Evolutionary conservation across 1,140 invertebrate genomes (phyloP).

Genomic region (Mya arenaria): DNA sequence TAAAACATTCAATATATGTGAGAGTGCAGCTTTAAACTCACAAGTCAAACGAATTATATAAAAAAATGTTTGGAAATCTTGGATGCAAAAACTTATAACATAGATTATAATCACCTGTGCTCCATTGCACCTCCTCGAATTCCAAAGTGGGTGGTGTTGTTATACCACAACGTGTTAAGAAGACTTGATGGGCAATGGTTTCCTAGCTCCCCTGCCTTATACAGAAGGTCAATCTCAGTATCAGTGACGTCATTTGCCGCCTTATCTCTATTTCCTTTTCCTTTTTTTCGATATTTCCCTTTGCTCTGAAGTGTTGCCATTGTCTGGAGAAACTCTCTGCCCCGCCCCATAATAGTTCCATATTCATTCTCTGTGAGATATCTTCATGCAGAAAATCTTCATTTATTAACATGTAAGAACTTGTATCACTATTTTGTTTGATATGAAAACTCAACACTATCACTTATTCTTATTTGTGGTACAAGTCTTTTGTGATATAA

Average conservation of each 20-base stretch:
- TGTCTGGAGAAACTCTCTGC: not conserved
- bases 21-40: too few species aligned
- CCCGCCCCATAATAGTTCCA: not conserved
- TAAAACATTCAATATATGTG: too few species aligned
- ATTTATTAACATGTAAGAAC: too few species aligned
- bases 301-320: not conserved
- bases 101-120: not conserved
- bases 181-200: not conserved
- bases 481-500: too few species aligned
- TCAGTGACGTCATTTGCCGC: not conserved
- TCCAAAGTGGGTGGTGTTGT: not conserved
- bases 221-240: not conserved
- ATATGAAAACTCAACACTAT: too few species aligned
- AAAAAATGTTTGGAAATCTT: too few species aligned
- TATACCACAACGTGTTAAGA: not conserved
- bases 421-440: too few species aligned
- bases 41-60: too few species aligned
- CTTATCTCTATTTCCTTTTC: conserved; percentile 1
- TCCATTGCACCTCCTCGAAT: conserved; percentile 9
- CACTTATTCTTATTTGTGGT: too few species aligned
- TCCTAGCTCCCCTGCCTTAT: not conserved
- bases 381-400: not conserved
- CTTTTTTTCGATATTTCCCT: not conserved
- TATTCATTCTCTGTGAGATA: not conserved
- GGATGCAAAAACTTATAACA: not conserved